Evolutionary conservation across 2,888 invertebrate species (phyloP), one percentile per base, ranked within the genome.

Genomic region (Digitonthophagus gazella): DNA sequence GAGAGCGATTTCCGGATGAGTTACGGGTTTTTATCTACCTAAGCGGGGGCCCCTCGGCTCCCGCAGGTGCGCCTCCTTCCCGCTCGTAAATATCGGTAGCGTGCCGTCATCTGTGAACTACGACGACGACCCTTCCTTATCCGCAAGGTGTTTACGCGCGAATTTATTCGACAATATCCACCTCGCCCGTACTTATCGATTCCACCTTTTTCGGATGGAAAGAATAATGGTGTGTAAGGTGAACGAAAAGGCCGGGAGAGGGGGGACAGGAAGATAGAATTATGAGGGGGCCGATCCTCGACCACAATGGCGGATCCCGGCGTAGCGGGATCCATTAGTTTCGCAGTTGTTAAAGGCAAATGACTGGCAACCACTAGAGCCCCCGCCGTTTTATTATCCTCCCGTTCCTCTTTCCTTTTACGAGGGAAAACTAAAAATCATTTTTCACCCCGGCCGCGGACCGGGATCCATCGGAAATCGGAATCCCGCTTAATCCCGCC

Each of bases 11-110:
- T 78, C 76, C 74, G 75, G 79, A 81, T 83, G 83, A 83, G 79
- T 82, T 83, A 83, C 82, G 79, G 80, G 75, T 79, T 81, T 82
- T 83, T 82, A 83, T 82, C 82, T 82, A 82, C 82, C 82, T 83
- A 81, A 79, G 79, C 78, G 67, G 55, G 67, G 54, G 18, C 6
- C 19, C 28, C 76, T 78, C 77, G 79, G 80, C 81, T 82, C 81
- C 81, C 81, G 81, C 82, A 83, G 83, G 83, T 83, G 83, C 79
- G 80, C 67, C 75, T 75, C 76, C 77, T 75, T 77, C 75, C 6
- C 78, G 82, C 81, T 82, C 82, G 81, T 83, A 83, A 82, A 82
- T 82, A 81, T 81, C 78, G 81, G 79, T 80, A 80, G 80, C 81
- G 81, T 76, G 81, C 80, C 81, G 82, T 82, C 81, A 81, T 81